Base-by-base conservation (phyloP, 1,140 invertebrate species). In the Drosophila melanica region DNA sequence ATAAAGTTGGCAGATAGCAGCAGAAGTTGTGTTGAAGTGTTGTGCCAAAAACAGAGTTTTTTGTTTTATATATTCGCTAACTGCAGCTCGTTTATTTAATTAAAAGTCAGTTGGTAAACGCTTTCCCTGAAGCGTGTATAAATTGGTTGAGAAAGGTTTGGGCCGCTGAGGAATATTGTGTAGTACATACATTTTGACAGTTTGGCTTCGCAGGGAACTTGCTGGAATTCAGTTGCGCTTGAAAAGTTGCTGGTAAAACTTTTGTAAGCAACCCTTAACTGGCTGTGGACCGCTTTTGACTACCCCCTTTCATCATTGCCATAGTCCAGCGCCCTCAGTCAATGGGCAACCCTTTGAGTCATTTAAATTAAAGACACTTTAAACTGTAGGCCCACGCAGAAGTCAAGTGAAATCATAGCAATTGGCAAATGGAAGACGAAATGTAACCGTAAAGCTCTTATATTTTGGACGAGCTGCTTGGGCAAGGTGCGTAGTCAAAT, bases 301-400 rank as follows among this genome's bases (percentile, higher is more conserved):
- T 53, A 45, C 45, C 48, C 59, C 11, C 23, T 37, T 10, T 5
- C 6, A 5, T 23, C 30, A 59, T 33, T 27, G 64, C 48, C 48
- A 63, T 50, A 33, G 39, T 51, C 10, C 7, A 7, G 16, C 44
- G 33, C 33, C 20, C 44, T 11, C 23, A n/a, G 12, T 16, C 57
- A 59, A 67, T 63, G 71, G 64, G 59, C 73, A 66, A 75, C 58
- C 82, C 79, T 69, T 82, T 73, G 54, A 87, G 82, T 73, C 79
- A 89, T 87, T 87, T 89, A 87, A 86, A 86, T 86, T 82, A 86
- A 87, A 89, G 64, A 87, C 72, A 87, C 79, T 86, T 87, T 74
- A 82, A 79, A 87, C 62, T 82, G 65, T 68, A 65, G 27, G 51
- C 60, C 59, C 53, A 72, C 42, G 63, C 42, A 10, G 39, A 60